Evolutionary conservation across 2,888 invertebrate genomes (phyloP).

Genomic region (Apoda limacodes): DNA sequence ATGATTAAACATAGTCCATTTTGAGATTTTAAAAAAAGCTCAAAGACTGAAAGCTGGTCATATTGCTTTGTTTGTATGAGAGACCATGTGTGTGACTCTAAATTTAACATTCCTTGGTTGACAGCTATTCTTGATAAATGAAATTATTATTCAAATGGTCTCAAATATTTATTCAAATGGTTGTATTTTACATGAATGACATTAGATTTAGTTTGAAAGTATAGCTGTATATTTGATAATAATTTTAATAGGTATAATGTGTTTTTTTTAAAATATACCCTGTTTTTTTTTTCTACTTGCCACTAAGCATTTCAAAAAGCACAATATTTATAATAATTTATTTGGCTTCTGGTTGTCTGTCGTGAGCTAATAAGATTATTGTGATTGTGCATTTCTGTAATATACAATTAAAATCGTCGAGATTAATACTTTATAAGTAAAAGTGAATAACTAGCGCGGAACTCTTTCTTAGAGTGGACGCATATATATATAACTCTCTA

Average conservation of each 20-base stretch:
- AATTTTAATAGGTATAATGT: constrained; percentile 1
- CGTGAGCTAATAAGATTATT: too few relatives aligned
- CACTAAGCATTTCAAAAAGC: constrained; percentile 19
- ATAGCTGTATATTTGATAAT: constrained; percentile 6
- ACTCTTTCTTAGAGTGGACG: too few relatives aligned
- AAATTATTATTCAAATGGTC: constrained; percentile 47
- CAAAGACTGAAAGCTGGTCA: constrained; percentile 32
- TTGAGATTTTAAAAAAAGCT: constrained; percentile 38
- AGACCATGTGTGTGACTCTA: too few relatives aligned
- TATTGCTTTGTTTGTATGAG: constrained; percentile 29
- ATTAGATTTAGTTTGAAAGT: constrained; percentile 24
- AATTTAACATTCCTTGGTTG: too few relatives aligned
- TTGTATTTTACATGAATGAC: constrained; percentile 40
- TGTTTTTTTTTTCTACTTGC: constrained; percentile 13
- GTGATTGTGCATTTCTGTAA: too few relatives aligned
- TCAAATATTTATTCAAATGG: constrained; percentile 37
- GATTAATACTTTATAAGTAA: too few relatives aligned
- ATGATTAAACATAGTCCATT: constrained; percentile 24
- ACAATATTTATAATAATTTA: constrained; percentile 24
- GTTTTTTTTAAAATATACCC: background rate
- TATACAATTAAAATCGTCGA: too few relatives aligned
- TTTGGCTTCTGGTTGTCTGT: too few relatives aligned
- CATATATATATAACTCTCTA: too few relatives aligned
- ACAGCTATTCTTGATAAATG: too few relatives aligned
- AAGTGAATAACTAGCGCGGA: too few relatives aligned